Percentiles rank a stretch among this genome's conserved stretches.
Conservation (phyloP, 2,888 invertebrate genomes). For the Pemphredon lugubris region DNA sequence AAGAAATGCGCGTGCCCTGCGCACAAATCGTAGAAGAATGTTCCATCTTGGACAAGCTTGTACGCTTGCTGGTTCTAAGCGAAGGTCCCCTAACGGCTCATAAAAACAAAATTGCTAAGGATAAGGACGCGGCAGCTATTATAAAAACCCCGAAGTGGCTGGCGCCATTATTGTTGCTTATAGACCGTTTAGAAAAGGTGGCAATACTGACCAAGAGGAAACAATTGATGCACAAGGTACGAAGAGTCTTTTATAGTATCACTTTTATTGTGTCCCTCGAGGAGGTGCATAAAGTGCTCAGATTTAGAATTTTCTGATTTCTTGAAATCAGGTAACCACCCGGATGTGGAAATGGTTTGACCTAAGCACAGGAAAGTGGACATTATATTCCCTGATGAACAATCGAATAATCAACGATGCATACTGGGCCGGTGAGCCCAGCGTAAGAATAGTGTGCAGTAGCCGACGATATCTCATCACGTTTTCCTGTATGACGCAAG, state of each 20-base stretch:
- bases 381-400: conserved; percentile 86
- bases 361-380: conserved; percentile 91
- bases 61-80: conserved; percentile 78
- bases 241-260: no score
- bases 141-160: conserved; percentile 87
- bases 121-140: conserved; percentile 67
- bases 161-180: conserved; percentile 87
- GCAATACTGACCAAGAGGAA: conserved; percentile 87
- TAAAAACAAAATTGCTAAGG: conserved; percentile 51
- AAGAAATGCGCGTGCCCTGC: conserved; percentile 87
- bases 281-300: no score
- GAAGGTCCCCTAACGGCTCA: conserved; percentile 74
- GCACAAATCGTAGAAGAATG: conserved; percentile 82
- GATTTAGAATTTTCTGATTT: conserved; percentile 5
- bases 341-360: conserved; percentile 92
- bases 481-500: conserved; percentile 91
- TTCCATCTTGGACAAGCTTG: conserved; percentile 75
- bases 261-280: no score
- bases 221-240: conserved; percentile 83
- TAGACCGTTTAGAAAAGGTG: conserved; percentile 90
- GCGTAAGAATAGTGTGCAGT: conserved; percentile 87
- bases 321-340: conserved; percentile 81
- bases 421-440: conserved; percentile 87
- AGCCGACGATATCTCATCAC: conserved; percentile 89
- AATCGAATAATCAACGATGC: conserved; percentile 90